Conservation (phyloP, 2,888 invertebrate genomes). For the Himalopsyche kuldschensis region DNA sequence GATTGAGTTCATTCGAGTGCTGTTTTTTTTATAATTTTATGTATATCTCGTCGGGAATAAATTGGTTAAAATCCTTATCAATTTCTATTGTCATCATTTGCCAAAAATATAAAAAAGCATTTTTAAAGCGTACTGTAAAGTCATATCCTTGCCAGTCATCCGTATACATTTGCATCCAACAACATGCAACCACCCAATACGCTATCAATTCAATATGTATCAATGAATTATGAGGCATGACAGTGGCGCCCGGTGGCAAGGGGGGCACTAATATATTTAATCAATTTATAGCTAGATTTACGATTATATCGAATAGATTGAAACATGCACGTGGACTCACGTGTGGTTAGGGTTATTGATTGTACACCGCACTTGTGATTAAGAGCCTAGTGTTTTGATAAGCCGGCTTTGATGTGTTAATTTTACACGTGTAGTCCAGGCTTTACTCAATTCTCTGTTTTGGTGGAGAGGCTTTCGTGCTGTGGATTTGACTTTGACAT, state of each 20-base stretch:
- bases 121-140: neutral
- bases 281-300: slow-evolving; percentile 31
- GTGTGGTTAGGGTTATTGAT: neutral
- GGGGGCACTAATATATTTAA: slow-evolving; percentile 30
- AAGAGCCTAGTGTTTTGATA: neutral
- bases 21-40: too few species aligned
- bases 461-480: neutral
- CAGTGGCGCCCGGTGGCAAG: slow-evolving; percentile 13
- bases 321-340: slow-evolving; percentile 7
- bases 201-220: slow-evolving; percentile 38
- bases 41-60: too few species aligned
- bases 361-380: neutral
- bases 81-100: too few species aligned
- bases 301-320: slow-evolving; percentile 34
- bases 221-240: slow-evolving; percentile 30
- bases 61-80: too few species aligned
- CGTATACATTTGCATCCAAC: neutral
- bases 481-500: neutral
- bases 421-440: neutral
- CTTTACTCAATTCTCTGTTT: neutral
- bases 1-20: too few species aligned
- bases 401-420: neutral
- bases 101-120: too few species aligned
- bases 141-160: too few species aligned
- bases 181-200: slow-evolving; percentile 27